Evolutionary conservation across 2,888 invertebrate genomes (phyloP).

Genomic region (Oxyteleia sp.): DNA sequence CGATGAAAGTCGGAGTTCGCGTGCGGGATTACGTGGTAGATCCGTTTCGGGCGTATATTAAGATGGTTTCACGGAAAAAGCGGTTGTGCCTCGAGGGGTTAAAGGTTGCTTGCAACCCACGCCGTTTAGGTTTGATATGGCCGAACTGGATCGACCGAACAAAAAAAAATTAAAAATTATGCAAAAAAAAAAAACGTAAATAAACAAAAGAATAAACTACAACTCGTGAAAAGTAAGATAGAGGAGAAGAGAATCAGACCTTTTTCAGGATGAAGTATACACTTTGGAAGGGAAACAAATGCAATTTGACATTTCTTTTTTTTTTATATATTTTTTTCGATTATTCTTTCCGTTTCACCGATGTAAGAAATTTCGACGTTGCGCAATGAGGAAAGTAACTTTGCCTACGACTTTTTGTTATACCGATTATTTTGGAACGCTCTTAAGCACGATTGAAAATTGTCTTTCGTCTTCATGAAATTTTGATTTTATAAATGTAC

Average conservation of each 20-base stretch:
- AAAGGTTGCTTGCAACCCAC: too few relatives aligned
- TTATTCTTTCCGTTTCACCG: constrained; percentile 4
- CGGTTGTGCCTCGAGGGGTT: too few relatives aligned
- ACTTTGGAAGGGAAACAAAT: constrained; percentile 38
- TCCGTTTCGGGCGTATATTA: too few relatives aligned
- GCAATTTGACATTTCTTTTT: constrained; percentile 30
- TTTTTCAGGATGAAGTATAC: constrained; percentile 36
- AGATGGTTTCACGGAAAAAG: too few relatives aligned
- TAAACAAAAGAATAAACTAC: constrained; percentile 17
- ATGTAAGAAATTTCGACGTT: constrained; percentile 30
- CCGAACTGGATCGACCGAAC: background rate
- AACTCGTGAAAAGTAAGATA: constrained; percentile 34
- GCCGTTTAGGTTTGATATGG: constrained; percentile 19
- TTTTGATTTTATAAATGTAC: constrained; percentile 34
- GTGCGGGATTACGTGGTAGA: too few relatives aligned
- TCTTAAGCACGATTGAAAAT: constrained; percentile 19
- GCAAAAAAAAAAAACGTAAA: constrained; percentile 30
- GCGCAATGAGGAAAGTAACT: constrained; percentile 26
- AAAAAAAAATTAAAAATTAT: constrained; percentile 34
- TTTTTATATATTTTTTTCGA: constrained; percentile 8
- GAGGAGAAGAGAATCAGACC: constrained; percentile 34
- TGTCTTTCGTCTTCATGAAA: constrained; percentile 29
- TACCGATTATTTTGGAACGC: constrained; percentile 34
- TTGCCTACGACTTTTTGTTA: constrained; percentile 44
- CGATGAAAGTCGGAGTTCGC: too few relatives aligned